Evolutionary conservation across 2,797 vertebrate species (phyloP).

Genomic region (Glyptemys insculpta): DNA sequence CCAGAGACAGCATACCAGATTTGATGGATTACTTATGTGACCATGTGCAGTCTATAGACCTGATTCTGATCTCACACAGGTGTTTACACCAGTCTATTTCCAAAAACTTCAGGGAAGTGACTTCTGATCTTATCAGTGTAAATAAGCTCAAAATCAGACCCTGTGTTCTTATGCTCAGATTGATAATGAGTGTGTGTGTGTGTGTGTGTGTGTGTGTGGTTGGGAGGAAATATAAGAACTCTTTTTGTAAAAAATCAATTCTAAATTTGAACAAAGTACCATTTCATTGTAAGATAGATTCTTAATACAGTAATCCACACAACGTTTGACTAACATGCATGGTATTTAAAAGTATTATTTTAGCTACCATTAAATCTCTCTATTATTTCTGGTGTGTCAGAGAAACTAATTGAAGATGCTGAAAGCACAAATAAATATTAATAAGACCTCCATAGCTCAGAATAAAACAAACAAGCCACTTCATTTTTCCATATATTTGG

Average conservation of each 20-base stretch:
- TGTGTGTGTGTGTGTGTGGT: neutral
- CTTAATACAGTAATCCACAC: neutral
- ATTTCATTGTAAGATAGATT: neutral
- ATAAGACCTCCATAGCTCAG: neutral
- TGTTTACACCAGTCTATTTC: neutral
- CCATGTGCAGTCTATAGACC: neutral
- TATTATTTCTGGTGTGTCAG: neutral
- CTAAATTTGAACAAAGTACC: neutral
- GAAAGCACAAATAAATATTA: neutral
- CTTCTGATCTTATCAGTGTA: rapidly evolving
- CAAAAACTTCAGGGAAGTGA: neutral
- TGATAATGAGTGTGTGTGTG: neutral
- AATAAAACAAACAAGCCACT: neutral
- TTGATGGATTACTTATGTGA: neutral
- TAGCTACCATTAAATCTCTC: neutral
- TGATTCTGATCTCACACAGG: neutral
- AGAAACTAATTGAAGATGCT: neutral
- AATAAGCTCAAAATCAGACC: neutral
- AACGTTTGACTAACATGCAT: neutral
- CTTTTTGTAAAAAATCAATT: neutral
- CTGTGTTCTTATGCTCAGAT: neutral
- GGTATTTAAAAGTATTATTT: neutral
- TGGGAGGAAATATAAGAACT: neutral
- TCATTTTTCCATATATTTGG: neutral
- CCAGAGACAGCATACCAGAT: neutral